These are phyloP conservation scores for Malurus cyaneus DNA, from an alignment of 2,113 vertebrate species.

Conservation along the genomic window DNA sequence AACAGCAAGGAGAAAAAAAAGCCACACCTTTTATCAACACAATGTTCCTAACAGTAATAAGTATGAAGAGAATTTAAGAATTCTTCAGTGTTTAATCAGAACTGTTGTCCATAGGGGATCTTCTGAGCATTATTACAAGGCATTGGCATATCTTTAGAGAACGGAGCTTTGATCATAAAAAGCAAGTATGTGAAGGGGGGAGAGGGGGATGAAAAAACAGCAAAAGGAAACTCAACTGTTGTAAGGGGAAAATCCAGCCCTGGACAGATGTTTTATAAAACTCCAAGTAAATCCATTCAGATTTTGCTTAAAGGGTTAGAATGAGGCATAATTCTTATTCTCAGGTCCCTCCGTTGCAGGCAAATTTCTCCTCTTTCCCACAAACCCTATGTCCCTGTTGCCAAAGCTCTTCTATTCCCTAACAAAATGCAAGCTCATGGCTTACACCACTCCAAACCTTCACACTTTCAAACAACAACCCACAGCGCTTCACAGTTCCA, in stretches of 20 bases:
- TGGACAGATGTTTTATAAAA: neutral
- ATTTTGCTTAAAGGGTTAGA: neutral
- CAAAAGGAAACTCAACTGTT: neutral
- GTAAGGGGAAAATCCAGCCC: neutral
- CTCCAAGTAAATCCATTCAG: neutral
- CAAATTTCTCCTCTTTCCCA: neutral
- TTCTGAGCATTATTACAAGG: neutral
- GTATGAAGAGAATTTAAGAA: constrained; percentile 3
- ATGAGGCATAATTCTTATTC: neutral
- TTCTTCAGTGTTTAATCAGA: constrained; percentile 13
- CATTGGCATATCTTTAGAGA: constrained; percentile 5
- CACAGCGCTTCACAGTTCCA: neutral
- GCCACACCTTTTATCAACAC: neutral
- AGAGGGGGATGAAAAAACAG: neutral
- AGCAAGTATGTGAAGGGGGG: neutral
- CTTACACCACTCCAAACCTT: neutral
- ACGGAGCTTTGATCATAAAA: constrained; percentile 1
- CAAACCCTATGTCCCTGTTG: neutral
- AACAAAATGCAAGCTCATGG: neutral
- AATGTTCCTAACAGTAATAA: neutral
- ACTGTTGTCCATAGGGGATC: neutral
- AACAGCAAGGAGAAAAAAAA: neutral
- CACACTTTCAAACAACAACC: neutral
- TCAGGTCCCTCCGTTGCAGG: fast-evolving
- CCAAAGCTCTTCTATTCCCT: neutral